Base-by-base conservation (phyloP, 1,140 invertebrate species). In the Euura saliciscinereae region DNA sequence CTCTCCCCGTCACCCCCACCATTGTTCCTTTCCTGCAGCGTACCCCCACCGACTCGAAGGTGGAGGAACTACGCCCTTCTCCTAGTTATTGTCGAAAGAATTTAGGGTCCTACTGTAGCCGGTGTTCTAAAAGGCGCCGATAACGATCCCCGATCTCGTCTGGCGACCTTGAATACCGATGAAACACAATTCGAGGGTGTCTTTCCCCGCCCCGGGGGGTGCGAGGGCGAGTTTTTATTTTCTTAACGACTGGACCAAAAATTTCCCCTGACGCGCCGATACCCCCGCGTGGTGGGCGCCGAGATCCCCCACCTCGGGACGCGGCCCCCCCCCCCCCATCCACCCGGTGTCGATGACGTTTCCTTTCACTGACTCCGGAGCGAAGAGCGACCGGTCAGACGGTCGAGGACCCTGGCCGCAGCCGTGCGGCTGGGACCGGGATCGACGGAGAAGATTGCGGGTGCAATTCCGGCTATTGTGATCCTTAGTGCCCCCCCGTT, bases 1-100 rank as follows among this genome's bases (percentile, higher is more conserved):
- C 44, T 44, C 68, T 13, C 51, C 73, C 70, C 70, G 11, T 75
- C 75, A 73, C 76, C 76, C 74, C 76, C 75, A 78, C 77, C 68
- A 28, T 69, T 70, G 68, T 69, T 70, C 68, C 70, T 68, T 46
- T 66, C 46, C 71, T 66, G 44, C 59, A 44, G 43, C 28, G 44
- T 67, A 8, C 59, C 64, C 70, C 74, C 73, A 44, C 13, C 72
- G 28, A 28, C 28, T 1, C 28, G 28, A 28, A 28, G 28, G 28
- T 28, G 28, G 28, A 28, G 28, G 28, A 28, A 28, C 28, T 28
- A 28, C 28, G 28, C 28, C 28, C 28, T 28, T 28, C 28, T 28
- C 28, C 28, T 28, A 28, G 28, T 28, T 28, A 28, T 28, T 28
- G 28, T 28, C 28, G 28, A 28, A 28, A 71, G 28, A 28, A 28